A percentile compares a stretch with the other conserved stretches of the same genome.
Evolutionary conservation across 2,113 vertebrate genomes (phyloP).

Genomic region (Falcunculus frontatus): DNA sequence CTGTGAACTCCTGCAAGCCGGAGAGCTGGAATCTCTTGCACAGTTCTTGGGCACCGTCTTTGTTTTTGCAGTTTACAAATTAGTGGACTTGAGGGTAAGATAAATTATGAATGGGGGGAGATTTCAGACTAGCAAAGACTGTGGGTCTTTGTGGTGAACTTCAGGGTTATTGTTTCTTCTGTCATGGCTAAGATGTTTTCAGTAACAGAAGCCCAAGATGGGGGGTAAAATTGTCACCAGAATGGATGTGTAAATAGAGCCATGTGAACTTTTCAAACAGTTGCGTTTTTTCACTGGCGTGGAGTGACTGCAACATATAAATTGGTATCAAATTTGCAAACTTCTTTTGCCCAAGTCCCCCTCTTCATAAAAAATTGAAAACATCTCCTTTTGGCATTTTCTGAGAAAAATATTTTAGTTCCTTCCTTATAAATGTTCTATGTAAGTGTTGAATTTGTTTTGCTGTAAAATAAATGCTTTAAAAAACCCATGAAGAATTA

Average conservation of each 20-base stretch:
- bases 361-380: neutral
- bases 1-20: neutral
- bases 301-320: neutral
- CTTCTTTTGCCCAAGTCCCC: neutral
- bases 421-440: neutral
- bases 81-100: constrained; percentile 58
- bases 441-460: neutral
- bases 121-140: constrained; percentile 26
- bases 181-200: constrained; percentile 3
- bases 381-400: neutral
- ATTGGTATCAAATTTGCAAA: neutral
- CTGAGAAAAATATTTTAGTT: neutral
- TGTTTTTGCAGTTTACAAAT: constrained; percentile 60
- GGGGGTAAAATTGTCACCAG: neutral
- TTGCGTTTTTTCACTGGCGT: neutral
- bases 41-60: constrained; percentile 33
- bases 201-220: neutral
- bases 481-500: neutral
- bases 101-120: constrained; percentile 36
- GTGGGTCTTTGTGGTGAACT: constrained; percentile 6
- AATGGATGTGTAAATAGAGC: neutral
- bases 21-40: constrained; percentile 14
- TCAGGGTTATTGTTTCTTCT: constrained; percentile 19
- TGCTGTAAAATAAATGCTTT: neutral
- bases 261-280: neutral